Percentiles rank a stretch among this genome's conserved stretches.
Conservation (phyloP, 2,113 vertebrate species). For the Stomatorhinus ivindoensis region DNA sequence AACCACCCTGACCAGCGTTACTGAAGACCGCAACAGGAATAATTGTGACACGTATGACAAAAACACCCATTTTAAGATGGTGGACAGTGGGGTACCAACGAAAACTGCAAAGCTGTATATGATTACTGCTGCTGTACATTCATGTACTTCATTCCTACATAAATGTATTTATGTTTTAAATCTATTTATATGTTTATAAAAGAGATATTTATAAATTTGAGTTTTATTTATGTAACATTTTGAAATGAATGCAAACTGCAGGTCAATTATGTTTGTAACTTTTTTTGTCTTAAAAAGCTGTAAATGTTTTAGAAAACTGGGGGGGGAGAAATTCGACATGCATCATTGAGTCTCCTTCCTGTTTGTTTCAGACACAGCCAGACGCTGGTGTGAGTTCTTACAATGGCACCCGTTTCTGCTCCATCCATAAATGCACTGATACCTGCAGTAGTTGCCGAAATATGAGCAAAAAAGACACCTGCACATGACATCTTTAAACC, state of each 20-base stretch:
- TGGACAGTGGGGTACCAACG: conserved; percentile 58
- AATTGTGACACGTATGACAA: conserved; percentile 43
- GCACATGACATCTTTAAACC: not conserved
- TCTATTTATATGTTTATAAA: conserved; percentile 81
- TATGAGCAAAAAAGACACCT: not conserved
- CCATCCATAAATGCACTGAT: not conserved
- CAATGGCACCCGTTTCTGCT: not conserved
- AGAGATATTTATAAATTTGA: conserved; percentile 76
- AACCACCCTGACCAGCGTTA: conserved; percentile 47
- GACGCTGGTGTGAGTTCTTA: not conserved
- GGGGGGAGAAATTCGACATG: conserved; percentile 53
- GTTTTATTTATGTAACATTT: conserved; percentile 76
- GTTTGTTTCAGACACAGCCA: conserved; percentile 13
- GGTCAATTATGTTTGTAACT: conserved; percentile 69
- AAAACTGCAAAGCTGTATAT: conserved; percentile 67
- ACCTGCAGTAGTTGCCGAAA: not conserved
- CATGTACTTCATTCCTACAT: conserved; percentile 65
- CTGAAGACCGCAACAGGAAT: conserved; percentile 50
- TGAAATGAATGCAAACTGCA: conserved; percentile 67
- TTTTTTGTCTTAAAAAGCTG: conserved; percentile 67
- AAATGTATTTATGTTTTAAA: conserved; percentile 76
- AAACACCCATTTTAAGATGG: conserved; percentile 40
- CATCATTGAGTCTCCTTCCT: conserved; percentile 42
- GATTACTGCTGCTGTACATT: conserved; percentile 68
- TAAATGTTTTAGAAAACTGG: conserved; percentile 61